A percentile compares a stretch with the other conserved stretches of the same genome.
Evolutionary conservation across 2,113 vertebrate genomes (phyloP).

Genomic region (Ciconia stormi): DNA sequence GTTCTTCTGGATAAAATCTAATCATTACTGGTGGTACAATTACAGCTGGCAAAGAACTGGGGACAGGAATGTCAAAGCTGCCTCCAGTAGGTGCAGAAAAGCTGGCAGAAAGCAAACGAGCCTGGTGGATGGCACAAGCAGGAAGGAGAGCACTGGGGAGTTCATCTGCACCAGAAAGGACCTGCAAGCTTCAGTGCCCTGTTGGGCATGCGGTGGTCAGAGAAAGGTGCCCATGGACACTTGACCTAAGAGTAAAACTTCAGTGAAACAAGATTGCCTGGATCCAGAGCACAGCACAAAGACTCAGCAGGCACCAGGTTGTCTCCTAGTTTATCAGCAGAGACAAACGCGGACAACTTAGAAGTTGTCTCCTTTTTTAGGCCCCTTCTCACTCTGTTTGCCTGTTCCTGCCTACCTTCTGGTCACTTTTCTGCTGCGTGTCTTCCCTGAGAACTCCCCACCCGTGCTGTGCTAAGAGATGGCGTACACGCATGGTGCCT

Average conservation of each 20-base stretch:
- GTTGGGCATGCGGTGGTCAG: not conserved
- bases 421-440: not conserved
- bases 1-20: not conserved
- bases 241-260: not conserved
- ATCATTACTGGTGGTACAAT: not conserved
- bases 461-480: not conserved
- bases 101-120: not conserved
- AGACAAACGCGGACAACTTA: not conserved
- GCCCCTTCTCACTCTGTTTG: not conserved
- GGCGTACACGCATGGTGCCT: rapidly evolving
- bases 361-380: not conserved
- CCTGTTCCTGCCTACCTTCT: not conserved
- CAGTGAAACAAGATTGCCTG: not conserved
- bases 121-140: not conserved
- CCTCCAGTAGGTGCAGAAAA: not conserved
- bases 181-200: not conserved
- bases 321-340: not conserved
- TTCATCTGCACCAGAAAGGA: not conserved
- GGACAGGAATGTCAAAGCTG: not conserved
- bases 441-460: not conserved
- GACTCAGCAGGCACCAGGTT: not conserved
- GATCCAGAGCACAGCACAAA: not conserved
- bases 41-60: not conserved
- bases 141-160: not conserved
- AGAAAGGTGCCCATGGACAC: not conserved